A percentile compares a stretch with the other conserved stretches of the same genome.
These are phyloP conservation scores for Galago senegalensis DNA, from an alignment of 2,797 vertebrate species.

Conservation along the genomic window DNA sequence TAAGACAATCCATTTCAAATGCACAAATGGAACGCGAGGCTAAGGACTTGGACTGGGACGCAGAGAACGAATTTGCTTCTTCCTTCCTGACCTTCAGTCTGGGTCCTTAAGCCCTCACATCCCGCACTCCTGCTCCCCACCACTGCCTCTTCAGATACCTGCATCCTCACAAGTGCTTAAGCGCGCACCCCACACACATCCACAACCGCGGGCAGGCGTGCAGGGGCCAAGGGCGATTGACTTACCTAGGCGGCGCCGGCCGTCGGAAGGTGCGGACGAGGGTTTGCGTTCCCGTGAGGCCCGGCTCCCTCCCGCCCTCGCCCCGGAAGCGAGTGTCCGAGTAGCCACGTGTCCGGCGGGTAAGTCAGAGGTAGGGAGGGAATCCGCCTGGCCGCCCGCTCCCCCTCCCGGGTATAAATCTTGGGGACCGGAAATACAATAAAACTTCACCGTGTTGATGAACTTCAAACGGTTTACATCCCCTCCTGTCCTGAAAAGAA, in stretches of 20 bases:
- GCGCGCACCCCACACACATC: neutral
- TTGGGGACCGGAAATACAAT: conserved; percentile 88
- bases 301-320: conserved; percentile 54
- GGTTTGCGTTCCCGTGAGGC: no score
- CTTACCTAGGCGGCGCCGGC: conserved; percentile 71
- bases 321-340: conserved; percentile 22
- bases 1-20: neutral
- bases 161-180: neutral
- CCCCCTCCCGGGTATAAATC: conserved; percentile 85
- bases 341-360: conserved; percentile 60
- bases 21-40: neutral
- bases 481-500: conserved; percentile 81
- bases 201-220: neutral
- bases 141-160: neutral
- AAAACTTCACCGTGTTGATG: conserved; percentile 89
- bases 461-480: conserved; percentile 87
- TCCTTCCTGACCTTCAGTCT: neutral
- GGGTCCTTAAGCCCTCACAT: neutral
- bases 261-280: neutral
- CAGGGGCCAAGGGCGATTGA: neutral
- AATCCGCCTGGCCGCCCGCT: conserved; percentile 73
- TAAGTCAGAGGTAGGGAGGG: conserved; percentile 81
- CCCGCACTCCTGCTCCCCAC: neutral
- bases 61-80: neutral
- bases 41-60: neutral